phyloP scores from a whole-genome alignment of 2,888 invertebrate species.

The Lasioglossum marginatum region DNA sequence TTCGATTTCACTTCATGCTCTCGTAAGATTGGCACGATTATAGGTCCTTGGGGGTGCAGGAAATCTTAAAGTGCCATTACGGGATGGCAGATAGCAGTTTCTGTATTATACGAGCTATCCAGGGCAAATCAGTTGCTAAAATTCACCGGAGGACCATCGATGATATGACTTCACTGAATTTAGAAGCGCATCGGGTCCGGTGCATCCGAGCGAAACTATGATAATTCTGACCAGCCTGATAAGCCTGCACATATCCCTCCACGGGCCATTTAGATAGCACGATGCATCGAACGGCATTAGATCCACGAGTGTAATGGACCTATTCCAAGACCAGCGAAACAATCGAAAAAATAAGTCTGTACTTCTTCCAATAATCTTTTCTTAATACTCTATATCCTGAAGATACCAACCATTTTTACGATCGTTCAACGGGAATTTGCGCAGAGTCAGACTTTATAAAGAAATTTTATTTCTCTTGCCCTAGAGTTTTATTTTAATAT shows the following conservation, averaged over 20 bases:
- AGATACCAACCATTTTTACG: background rate
- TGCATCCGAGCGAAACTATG: slow-evolving; percentile 17
- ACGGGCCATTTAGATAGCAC: slow-evolving; percentile 36
- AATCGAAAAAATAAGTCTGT: background rate
- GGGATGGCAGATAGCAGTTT: background rate
- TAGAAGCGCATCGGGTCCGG: slow-evolving; percentile 21
- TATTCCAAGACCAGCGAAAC: background rate
- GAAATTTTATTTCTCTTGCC: background rate
- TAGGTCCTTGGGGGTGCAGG: background rate
- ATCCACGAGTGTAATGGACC: background rate
- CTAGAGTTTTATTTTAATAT: background rate
- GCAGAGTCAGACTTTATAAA: background rate
- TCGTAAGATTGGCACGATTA: background rate
- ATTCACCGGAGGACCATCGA: slow-evolving; percentile 2
- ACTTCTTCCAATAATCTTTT: background rate
- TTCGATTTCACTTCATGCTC: background rate
- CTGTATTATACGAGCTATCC: slow-evolving; percentile 4
- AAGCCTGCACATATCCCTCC: slow-evolving; percentile 18
- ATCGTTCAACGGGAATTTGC: background rate
- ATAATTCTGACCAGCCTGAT: slow-evolving; percentile 24
- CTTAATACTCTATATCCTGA: background rate
- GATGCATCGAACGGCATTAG: slow-evolving; percentile 7
- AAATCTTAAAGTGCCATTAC: background rate
- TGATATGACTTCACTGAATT: slow-evolving; percentile 20
- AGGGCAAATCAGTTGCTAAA: background rate